Evolutionary conservation across 2,888 invertebrate species (phyloP), one percentile per base, ranked within the genome.

Genomic region (Drosophila conformis): DNA sequence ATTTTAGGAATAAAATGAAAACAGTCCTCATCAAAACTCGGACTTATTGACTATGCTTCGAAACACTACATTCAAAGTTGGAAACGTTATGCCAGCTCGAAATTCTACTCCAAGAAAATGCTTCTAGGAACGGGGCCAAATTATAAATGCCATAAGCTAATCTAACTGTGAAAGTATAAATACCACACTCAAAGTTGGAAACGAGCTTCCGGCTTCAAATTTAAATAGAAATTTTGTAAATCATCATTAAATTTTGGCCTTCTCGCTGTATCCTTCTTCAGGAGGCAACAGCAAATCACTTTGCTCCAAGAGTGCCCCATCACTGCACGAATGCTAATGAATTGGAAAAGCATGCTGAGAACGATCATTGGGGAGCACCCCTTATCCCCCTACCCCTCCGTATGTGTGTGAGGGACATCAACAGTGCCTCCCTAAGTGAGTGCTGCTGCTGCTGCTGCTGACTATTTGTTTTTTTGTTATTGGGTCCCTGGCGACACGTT

Each of bases 401-500:
- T 3, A 33, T 49, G 27, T 29, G 27, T 66, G 52, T 62, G 35
- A 2, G 54, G 33, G 18, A 35, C 54, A 49, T 38, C 25, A 46
- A 36, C 53, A 40, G 40, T 33, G 53, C 48, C 67, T 63, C 46
- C 53, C 53, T 31, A 62, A 66, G 42, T 7, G 48, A 33, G 21
- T 33, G 56, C n/a, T n/a, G n/a, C 33, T 21, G n/a, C 31, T 21
- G n/a, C 31, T 38, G 38, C 38, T 27, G 21, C 49, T 21, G 46
- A 46, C 21, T 46, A 46, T 46, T 46, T 38, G 18, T 38, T 15
- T 35, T 5, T 53, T 15, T 35, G 5, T 49, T 33, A 29, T 56
- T 57, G 11, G 38, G 40, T 65, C 67, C 54, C 66, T 65, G 67
- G 65, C 65, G 67, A 68, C 67, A 65, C 53, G 48, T 68, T 68